Base-by-base conservation (phyloP, 2,888 invertebrate genomes). In the Leucophora obtusa region DNA sequence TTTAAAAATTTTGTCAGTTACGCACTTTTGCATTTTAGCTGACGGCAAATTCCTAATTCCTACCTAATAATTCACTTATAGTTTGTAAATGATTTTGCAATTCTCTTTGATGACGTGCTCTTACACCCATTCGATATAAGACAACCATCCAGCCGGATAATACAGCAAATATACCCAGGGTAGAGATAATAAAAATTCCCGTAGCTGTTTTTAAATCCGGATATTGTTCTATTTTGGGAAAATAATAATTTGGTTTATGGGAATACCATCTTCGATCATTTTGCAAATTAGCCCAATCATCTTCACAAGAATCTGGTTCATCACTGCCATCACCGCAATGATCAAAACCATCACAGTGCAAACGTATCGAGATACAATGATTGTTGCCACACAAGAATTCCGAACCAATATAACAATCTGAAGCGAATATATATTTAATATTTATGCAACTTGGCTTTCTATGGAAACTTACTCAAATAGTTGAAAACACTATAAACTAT, bases 311-410 rank as follows among this genome's bases (percentile, higher is more conserved):
- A 0, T 91, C 88, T 0, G 93, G 92, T 87, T 95, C 95, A 87
- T 95, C 95, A 83, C 93, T 94, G 80, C 92, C 92, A 87, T 95
- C 95, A 0, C 95, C 95, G 84, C 95, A 95, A 70, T 95, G 94
- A 89, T 95, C 94, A 83, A 94, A 94, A 8, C 94, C 94, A 87
- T 95, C 95, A 86, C 95, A 95, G 70, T 93, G 92, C 47, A 95
- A 88, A 24, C 93, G 92, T 60, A 91, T 91, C 0, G 93, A 92
- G 84, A 95, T 93, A 86, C 95, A 95, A 74, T 94, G 92, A 84
- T 93, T 93, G 87, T 95, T 95, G 72, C 92, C 92, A 83, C 95
- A 95, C 17, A 94, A 90, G 85, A 94, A 94, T 85, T 95, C 94
- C 28, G 93, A 92, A 15, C 93, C 93, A 56, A 93, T 91, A 85